Percentiles rank a stretch among this genome's conserved stretches.
Evolutionary conservation across 30 jellyfish, hydroid and myxozoan species (phyloP).

Genomic region (Turritopsis rubra): DNA sequence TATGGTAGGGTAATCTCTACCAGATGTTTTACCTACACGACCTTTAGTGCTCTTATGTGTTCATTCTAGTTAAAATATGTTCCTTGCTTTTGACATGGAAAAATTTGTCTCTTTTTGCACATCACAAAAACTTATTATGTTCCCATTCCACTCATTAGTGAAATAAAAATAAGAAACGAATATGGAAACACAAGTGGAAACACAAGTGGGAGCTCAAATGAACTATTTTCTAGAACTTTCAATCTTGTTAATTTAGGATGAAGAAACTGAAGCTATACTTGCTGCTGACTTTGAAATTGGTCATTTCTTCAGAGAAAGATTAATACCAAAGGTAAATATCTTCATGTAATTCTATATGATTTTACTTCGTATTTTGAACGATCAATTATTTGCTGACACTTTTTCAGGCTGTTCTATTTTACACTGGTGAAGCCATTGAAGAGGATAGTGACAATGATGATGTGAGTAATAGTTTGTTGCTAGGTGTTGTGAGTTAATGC

Average conservation of each 20-base stretch:
- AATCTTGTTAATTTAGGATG: conserved; percentile 44
- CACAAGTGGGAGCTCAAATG: too few species aligned
- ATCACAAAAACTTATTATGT: too few species aligned
- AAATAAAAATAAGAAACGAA: too few species aligned
- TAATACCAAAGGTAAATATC: conserved; percentile 65
- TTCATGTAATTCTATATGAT: background rate
- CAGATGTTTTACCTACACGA: background rate
- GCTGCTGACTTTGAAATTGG: conserved; percentile 97
- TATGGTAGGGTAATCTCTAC: background rate
- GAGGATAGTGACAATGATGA: conserved; percentile 79
- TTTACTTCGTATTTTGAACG: background rate
- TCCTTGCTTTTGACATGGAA: too few species aligned
- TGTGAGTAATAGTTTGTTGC: background rate
- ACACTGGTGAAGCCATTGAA: conserved; percentile 95
- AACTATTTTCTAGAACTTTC: too few species aligned
- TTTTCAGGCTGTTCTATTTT: conserved; percentile 76
- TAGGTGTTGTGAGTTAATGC: background rate
- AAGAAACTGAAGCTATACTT: conserved; percentile 71
- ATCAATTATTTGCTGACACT: too few species aligned
- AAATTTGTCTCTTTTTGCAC: too few species aligned
- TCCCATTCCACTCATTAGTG: too few species aligned
- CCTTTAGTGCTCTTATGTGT: too few species aligned
- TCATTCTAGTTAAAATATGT: too few species aligned
- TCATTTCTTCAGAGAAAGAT: conserved; percentile 82
- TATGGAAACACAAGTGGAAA: too few species aligned